Percentiles rank a stretch among this genome's conserved stretches.
phyloP scores from a whole-genome alignment of 2,888 invertebrate genomes.

The Odiellus spinosus region DNA sequence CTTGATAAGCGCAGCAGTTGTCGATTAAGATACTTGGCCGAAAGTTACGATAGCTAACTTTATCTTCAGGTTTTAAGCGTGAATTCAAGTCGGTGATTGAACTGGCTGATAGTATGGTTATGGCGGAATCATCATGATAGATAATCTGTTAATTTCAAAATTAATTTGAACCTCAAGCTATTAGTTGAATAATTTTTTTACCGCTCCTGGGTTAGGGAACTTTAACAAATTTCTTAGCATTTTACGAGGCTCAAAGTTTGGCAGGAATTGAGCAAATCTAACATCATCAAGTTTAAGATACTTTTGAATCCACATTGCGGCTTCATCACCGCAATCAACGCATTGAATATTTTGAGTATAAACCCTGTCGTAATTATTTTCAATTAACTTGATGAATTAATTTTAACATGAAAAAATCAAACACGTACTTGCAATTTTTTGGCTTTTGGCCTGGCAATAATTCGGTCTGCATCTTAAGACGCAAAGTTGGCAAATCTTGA shows the following conservation, averaged over 20 bases:
- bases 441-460: no score
- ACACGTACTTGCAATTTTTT: no score
- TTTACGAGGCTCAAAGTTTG: not conserved
- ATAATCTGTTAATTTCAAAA: not conserved
- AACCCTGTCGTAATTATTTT: no score
- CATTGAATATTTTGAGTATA: not conserved
- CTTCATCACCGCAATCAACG: constrained; percentile 2
- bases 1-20: not conserved
- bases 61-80: not conserved
- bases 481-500: not conserved
- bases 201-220: not conserved
- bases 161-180: not conserved
- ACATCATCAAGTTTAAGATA: constrained; percentile 1
- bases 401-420: no score
- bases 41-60: constrained; percentile 6
- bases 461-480: not conserved
- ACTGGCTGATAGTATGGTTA: not conserved
- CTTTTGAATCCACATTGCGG: constrained; percentile 3
- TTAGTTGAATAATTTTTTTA: not conserved
- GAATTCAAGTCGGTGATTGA: constrained; percentile 1
- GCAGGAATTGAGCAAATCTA: not conserved
- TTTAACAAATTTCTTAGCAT: not conserved
- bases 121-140: constrained; percentile 2
- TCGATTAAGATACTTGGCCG: constrained; percentile 2
- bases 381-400: no score